Conservation (phyloP, 2,797 vertebrate genomes). For the Coendou prehensilis region DNA sequence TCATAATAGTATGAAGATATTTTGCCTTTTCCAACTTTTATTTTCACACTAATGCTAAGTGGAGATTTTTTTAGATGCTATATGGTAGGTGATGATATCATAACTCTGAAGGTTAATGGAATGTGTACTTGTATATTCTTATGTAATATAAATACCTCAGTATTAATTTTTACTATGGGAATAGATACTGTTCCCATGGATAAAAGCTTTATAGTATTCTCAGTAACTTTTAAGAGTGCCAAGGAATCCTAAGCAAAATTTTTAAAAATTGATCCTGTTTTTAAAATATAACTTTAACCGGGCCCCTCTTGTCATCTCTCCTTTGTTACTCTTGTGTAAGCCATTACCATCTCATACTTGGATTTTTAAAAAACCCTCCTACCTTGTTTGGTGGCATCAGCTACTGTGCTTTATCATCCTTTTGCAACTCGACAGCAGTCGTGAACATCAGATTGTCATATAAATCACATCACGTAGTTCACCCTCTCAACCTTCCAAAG, state of each 20-base stretch:
- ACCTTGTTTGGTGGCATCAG: not conserved
- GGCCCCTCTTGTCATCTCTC: not conserved
- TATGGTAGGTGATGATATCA: not conserved
- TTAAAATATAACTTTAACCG: not conserved
- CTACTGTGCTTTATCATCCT: not conserved
- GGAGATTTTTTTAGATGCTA: not conserved
- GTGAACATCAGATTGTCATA: not conserved
- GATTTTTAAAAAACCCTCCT: constrained; percentile 11
- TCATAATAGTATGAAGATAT: not conserved
- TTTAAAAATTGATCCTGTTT: constrained; percentile 4
- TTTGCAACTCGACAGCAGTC: not conserved
- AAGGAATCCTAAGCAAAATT: not conserved
- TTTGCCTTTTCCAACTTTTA: not conserved
- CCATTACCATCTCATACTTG: not conserved
- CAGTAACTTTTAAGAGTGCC: not conserved
- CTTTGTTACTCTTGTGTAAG: not conserved
- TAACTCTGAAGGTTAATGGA: not conserved
- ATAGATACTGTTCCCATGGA: not conserved
- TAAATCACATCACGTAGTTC: not conserved
- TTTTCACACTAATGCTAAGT: not conserved
- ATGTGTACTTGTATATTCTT: not conserved
- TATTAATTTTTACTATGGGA: constrained; percentile 39
- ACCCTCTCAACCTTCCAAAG: not conserved
- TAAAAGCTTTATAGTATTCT: not conserved
- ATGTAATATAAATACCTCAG: not conserved